Conservation (phyloP, 2,113 vertebrate genomes). For the Crocuta crocuta region DNA sequence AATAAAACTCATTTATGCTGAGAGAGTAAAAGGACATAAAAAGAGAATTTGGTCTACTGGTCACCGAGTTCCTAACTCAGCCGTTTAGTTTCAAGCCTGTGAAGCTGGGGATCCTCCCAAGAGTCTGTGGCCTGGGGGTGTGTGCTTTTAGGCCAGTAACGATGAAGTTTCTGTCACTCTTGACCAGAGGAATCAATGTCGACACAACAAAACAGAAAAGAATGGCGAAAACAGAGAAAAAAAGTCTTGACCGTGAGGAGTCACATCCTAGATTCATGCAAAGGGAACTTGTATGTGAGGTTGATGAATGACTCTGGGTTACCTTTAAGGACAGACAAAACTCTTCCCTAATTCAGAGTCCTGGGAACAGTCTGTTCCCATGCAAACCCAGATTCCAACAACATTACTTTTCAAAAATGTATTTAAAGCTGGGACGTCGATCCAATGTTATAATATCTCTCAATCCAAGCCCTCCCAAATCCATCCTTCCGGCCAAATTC, state of each 20-base stretch:
- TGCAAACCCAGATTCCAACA: background rate
- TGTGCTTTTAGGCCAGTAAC: background rate
- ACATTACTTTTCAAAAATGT: background rate
- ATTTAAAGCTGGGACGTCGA: background rate
- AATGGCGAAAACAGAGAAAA: background rate
- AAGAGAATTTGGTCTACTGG: background rate
- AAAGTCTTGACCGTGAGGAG: background rate
- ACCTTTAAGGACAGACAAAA: too few species aligned
- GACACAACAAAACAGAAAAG: background rate
- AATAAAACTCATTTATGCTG: background rate
- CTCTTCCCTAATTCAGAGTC: rapidly evolving
- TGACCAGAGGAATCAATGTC: background rate
- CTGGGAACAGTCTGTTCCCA: background rate
- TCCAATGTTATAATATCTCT: background rate
- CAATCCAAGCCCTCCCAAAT: background rate
- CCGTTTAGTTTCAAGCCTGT: background rate
- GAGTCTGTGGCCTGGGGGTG: background rate
- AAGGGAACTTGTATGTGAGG: background rate
- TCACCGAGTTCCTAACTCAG: background rate
- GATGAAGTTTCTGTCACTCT: background rate
- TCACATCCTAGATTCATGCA: background rate
- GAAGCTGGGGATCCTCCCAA: too few species aligned
- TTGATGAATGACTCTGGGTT: background rate
- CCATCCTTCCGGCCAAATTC: background rate
- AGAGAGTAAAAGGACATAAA: background rate